Evolutionary conservation across 2,113 vertebrate species (phyloP).

Genomic region (Aegotheles bennettii): DNA sequence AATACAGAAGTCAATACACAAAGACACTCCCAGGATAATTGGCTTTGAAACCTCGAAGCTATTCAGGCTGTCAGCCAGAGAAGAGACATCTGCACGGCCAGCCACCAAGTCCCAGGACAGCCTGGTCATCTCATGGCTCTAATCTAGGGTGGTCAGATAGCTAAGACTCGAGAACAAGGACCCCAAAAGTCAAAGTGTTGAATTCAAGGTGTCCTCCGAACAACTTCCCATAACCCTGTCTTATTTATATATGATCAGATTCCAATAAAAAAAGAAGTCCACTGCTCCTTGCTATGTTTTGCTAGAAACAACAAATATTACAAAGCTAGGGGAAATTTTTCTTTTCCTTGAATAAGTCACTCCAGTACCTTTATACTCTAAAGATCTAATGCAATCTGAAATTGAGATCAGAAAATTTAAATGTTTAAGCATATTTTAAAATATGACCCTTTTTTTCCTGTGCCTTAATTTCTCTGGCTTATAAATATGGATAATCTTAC

Average conservation of each 20-base stretch:
- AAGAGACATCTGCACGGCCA: neutral
- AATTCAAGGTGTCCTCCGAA: neutral
- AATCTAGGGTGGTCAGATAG: accelerated
- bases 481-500: neutral
- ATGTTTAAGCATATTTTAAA: neutral
- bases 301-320: neutral
- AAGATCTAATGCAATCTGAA: neutral
- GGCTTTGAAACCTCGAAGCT: neutral
- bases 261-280: neutral
- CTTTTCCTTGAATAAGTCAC: neutral
- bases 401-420: neutral
- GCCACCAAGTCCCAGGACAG: neutral
- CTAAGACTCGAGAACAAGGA: neutral
- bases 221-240: neutral
- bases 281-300: neutral
- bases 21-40: neutral
- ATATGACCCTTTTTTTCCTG: neutral
- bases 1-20: neutral
- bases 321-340: neutral
- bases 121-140: neutral
- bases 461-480: neutral
- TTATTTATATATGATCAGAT: neutral
- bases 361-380: neutral
- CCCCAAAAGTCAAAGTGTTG: neutral
- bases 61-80: neutral